Percentiles rank a stretch among this genome's conserved stretches.
Evolutionary conservation across 2,888 invertebrate species (phyloP).

Genomic region (Limnephilus lunatus): DNA sequence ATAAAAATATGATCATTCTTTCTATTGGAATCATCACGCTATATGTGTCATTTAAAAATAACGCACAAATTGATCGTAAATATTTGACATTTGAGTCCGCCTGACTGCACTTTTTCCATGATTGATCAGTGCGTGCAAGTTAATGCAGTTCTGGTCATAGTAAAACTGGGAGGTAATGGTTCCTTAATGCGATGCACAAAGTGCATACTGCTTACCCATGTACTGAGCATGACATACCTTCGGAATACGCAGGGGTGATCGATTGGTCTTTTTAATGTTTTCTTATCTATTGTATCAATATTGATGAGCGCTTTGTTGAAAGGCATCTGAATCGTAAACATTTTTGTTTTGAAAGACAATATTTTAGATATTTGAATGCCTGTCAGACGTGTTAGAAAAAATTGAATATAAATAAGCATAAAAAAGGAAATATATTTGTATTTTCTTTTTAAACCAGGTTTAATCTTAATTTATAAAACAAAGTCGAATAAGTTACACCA

Average conservation of each 20-base stretch:
- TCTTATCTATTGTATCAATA: neutral
- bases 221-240: neutral
- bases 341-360: too few relatives aligned
- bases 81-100: neutral
- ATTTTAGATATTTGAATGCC: too few relatives aligned
- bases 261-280: neutral
- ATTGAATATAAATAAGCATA: too few relatives aligned
- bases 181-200: conserved; percentile 38
- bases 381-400: too few relatives aligned
- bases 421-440: too few relatives aligned
- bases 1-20: neutral
- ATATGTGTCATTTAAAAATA: neutral
- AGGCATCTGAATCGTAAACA: neutral
- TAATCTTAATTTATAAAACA: too few relatives aligned
- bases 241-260: neutral
- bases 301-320: neutral
- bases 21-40: neutral
- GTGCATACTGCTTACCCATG: neutral
- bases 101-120: conserved; percentile 15
- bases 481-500: too few relatives aligned
- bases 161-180: conserved; percentile 28
- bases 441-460: too few relatives aligned
- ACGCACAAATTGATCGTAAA: neutral
- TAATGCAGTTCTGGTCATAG: neutral
- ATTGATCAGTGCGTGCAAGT: conserved; percentile 38